These are phyloP conservation scores for Drosophila simulans DNA, from an alignment of 1,140 invertebrate species.

Conservation along the genomic window DNA sequence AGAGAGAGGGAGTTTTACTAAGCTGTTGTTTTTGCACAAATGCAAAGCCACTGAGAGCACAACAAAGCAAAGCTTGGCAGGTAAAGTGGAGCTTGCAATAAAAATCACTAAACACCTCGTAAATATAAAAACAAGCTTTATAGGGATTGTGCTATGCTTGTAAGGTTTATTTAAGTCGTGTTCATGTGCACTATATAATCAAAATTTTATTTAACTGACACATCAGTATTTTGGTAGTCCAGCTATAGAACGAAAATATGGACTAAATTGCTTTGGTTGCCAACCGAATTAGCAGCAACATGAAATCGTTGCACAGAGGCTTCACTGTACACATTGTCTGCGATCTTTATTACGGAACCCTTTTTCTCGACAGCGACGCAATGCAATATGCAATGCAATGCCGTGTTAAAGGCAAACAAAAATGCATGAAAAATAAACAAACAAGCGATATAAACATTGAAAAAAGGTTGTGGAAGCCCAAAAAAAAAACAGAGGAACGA, in stretches of 20 bases:
- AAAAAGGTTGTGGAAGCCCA: slow-evolving; percentile 40
- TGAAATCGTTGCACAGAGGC: background rate
- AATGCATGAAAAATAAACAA: slow-evolving; percentile 64
- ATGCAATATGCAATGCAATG: background rate
- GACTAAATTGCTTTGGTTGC: no score
- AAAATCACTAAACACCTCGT: no score
- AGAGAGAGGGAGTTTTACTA: slow-evolving; percentile 4
- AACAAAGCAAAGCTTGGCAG: slow-evolving; percentile 56
- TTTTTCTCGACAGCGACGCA: slow-evolving; percentile 4
- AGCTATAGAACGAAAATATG: no score
- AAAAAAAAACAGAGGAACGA: slow-evolving; percentile 41
- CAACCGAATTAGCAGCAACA: no score
- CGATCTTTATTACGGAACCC: slow-evolving; percentile 17
- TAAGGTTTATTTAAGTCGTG: no score
- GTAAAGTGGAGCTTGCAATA: slow-evolving; percentile 27
- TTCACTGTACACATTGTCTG: slow-evolving; percentile 16
- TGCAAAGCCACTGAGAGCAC: slow-evolving; percentile 39
- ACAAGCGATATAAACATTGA: slow-evolving; percentile 50
- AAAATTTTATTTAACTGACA: no score
- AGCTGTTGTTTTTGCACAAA: slow-evolving; percentile 52
- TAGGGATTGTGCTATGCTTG: no score
- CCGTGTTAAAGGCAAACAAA: slow-evolving; percentile 31
- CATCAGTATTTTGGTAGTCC: no score
- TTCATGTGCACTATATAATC: no score
- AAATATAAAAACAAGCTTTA: no score